Evolutionary conservation across 2,797 vertebrate genomes (phyloP), one percentile per base, ranked within the genome.

Genomic region (Momotus momota): DNA sequence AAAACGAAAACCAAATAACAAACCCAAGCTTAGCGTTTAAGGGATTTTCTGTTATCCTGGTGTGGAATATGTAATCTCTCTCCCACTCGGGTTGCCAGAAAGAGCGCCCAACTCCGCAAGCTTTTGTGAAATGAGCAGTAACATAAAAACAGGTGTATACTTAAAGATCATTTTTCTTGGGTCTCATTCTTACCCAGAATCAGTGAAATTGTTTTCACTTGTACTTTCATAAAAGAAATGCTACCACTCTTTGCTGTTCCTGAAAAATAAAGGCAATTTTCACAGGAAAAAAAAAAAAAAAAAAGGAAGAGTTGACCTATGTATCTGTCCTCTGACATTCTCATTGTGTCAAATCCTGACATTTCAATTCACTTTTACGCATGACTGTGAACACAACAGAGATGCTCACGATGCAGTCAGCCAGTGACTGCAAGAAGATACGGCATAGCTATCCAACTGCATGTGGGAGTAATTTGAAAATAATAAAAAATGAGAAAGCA

Each of bases 31-130:
- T 90, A 95, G 95, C 92, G 79, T 83, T 94, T 87, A 85, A 86
- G 88, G 86, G 82, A 62, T 92, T 96, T 96, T 83, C 70, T 91
- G 51, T 88, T 88, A 81, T 93, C 86, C 85, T 88, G 41, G 49
- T 77, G 81, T 79, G 43, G 31, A 51, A 87, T 88, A 88, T 62
- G 20, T 85, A 96, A 89, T 84, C 48, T 25, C 3, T 82, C 70
- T 94, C 38, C 58, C 33, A 27, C 18, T 86, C 48, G 43, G 51
- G 70, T 60, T 81, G 58, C 46, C 86, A 71, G 43, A 90, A 83
- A 92, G 48, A 92, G 61, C 17, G 14, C n/a, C 45, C 29, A 2
- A 84, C 41, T 66, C 61, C 71, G 77, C 77, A 90, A 70, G 81
- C 55, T 86, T 86, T 95, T 94, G 60, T 88, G 38, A 84, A 94